These are phyloP conservation scores for Petrophora chlorosata DNA, from an alignment of 2,888 invertebrate species.

Conservation along the genomic window DNA sequence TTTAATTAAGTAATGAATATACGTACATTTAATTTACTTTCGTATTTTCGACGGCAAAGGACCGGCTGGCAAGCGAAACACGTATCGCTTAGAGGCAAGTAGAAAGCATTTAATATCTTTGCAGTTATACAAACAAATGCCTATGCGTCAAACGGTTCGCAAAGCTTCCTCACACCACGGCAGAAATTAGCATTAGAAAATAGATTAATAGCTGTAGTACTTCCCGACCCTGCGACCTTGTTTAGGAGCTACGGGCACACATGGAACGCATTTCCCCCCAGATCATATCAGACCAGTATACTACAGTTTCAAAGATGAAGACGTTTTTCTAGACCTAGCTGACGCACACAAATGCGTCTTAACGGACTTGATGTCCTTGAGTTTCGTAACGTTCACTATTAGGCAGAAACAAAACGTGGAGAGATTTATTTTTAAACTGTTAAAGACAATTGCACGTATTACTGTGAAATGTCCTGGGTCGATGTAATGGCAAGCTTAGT, in stretches of 20 bases:
- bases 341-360: slow-evolving; percentile 18
- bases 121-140: slow-evolving; percentile 6
- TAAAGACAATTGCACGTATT: no score
- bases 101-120: background rate
- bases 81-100: background rate
- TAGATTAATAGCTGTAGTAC: slow-evolving; percentile 36
- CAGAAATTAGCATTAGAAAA: slow-evolving; percentile 36
- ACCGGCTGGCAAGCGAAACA: background rate
- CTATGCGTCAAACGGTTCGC: slow-evolving; percentile 11
- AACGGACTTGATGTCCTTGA: no score
- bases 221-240: slow-evolving; percentile 56
- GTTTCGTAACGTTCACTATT: no score
- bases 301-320: background rate
- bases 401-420: no score
- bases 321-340: background rate
- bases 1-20: slow-evolving; percentile 29
- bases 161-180: slow-evolving; percentile 17
- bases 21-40: background rate
- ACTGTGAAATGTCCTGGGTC: no score
- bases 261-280: slow-evolving; percentile 61
- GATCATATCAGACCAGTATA: slow-evolving; percentile 32
- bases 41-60: background rate
- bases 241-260: slow-evolving; percentile 52
- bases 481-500: no score
- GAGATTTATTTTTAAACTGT: no score